These are phyloP conservation scores for Apodemus agrarius DNA, from an alignment of 2,797 vertebrate species.

Conservation along the genomic window DNA sequence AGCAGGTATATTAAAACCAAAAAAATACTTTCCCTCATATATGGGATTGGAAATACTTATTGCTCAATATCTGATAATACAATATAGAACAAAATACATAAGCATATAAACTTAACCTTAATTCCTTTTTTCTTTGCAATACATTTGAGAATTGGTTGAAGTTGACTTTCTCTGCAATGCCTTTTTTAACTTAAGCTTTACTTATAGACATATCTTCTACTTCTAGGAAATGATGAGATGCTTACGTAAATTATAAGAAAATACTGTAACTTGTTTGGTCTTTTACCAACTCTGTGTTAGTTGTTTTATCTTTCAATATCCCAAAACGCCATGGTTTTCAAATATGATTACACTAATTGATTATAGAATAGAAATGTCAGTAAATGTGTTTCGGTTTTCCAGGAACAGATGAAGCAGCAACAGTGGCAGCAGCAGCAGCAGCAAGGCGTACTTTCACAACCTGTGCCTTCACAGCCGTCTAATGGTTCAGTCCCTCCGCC, in stretches of 20 bases:
- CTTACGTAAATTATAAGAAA: not conserved
- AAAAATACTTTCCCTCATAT: not conserved
- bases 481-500: constrained; percentile 91
- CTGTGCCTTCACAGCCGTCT: constrained; percentile 90
- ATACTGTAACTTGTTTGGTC: not conserved
- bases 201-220: not conserved
- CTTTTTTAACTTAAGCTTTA: not conserved
- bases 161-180: not conserved
- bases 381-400: constrained; percentile 1
- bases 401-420: constrained; percentile 99
- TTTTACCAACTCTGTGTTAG: not conserved
- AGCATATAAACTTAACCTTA: not conserved
- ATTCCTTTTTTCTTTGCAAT: not conserved
- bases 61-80: not conserved
- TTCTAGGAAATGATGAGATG: constrained; percentile 3
- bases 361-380: not conserved
- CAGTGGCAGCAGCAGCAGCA: constrained; percentile 88
- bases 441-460: constrained; percentile 91
- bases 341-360: not conserved
- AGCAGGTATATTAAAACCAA: constrained; percentile 90
- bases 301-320: not conserved
- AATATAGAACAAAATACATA: constrained; percentile 45
- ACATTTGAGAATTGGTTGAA: not conserved
- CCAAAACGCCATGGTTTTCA: not conserved
- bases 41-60: not conserved